Conservation (phyloP, 2,797 vertebrate genomes). For the Naso thynnoides region DNA sequence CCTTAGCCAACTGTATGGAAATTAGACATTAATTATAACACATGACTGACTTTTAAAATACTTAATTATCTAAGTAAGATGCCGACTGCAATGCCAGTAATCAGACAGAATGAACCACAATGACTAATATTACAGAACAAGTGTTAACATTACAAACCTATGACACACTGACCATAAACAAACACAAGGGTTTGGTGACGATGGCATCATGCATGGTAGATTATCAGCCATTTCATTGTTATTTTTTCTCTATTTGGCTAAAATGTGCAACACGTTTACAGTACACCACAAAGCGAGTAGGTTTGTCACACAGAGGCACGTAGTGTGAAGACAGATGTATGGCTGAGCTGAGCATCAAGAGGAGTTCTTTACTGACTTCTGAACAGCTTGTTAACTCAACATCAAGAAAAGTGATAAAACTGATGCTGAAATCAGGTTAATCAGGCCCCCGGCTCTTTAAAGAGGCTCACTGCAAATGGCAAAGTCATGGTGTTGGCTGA, state of each 20-base stretch:
- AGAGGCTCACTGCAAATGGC: slow-evolving; percentile 20
- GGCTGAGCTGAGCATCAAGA: slow-evolving; percentile 52
- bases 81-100: slow-evolving; percentile 34
- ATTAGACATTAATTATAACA: slow-evolving; percentile 30
- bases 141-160: slow-evolving; percentile 59
- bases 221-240: slow-evolving; percentile 35
- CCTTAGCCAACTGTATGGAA: slow-evolving; percentile 44
- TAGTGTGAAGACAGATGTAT: slow-evolving; percentile 68
- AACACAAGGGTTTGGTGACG: slow-evolving; percentile 58
- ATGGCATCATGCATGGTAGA: slow-evolving; percentile 64
- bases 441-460: neutral
- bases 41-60: slow-evolving; percentile 30
- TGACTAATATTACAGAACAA: slow-evolving; percentile 51
- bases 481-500: slow-evolving; percentile 49
- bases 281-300: slow-evolving; percentile 74
- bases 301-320: slow-evolving; percentile 73
- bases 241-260: slow-evolving; percentile 40
- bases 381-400: slow-evolving; percentile 40
- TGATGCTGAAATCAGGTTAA: slow-evolving; percentile 36
- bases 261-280: slow-evolving; percentile 71
- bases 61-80: slow-evolving; percentile 31
- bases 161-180: slow-evolving; percentile 38
- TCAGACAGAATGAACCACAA: slow-evolving; percentile 41
- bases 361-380: slow-evolving; percentile 30
- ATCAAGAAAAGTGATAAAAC: slow-evolving; percentile 22